These are phyloP conservation scores for Idaea aversata DNA, from an alignment of 2,888 invertebrate species.

Conservation along the genomic window DNA sequence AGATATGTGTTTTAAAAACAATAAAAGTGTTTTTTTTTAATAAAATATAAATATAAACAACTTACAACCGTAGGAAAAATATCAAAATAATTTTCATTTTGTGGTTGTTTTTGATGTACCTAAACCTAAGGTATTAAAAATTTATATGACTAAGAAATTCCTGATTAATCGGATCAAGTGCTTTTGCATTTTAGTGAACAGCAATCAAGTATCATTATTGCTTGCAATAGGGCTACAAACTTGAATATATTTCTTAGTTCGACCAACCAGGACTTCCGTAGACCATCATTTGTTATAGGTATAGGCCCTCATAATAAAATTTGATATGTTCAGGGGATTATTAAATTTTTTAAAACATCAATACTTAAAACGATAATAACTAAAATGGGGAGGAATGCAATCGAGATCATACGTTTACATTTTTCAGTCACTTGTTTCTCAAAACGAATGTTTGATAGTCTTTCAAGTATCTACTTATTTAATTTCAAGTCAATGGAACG, in stretches of 20 bases:
- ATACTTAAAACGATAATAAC: not conserved
- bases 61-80: not conserved
- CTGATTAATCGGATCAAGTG: not conserved
- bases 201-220: too few species aligned
- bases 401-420: too few species aligned
- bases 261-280: not conserved
- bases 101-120: not conserved
- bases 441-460: too few species aligned
- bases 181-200: too few species aligned
- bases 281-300: not conserved
- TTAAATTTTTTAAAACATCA: not conserved
- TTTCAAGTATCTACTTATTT: too few species aligned
- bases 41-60: slow-evolving; percentile 3
- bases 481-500: too few species aligned
- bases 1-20: too few species aligned
- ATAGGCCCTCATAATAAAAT: slow-evolving; percentile 9
- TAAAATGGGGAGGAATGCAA: too few species aligned
- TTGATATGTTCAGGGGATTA: slow-evolving; percentile 21
- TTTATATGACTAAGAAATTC: not conserved
- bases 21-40: not conserved
- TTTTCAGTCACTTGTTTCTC: too few species aligned
- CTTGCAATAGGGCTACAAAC: too few species aligned
- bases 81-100: not conserved
- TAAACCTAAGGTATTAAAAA: not conserved
- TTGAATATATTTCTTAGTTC: not conserved